Evolutionary conservation across 1,140 invertebrate genomes (phyloP).

Genomic region (Lycorma delicatula): DNA sequence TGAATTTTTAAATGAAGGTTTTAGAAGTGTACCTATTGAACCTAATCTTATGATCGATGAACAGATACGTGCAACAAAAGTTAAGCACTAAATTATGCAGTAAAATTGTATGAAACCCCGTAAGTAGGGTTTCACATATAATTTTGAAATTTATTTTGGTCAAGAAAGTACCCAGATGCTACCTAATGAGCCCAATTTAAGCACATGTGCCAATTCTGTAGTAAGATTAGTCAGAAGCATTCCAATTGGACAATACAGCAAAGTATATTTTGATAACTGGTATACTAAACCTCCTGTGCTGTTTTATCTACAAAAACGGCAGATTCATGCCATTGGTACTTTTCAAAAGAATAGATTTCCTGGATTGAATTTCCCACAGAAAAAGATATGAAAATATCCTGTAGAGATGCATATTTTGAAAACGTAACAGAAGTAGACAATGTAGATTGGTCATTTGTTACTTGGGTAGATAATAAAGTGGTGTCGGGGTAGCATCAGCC

Average conservation of each 20-base stretch:
- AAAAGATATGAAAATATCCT: slow-evolving; percentile 18
- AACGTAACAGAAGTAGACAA: slow-evolving; percentile 13
- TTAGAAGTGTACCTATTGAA: slow-evolving; percentile 2
- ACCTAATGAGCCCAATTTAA: slow-evolving; percentile 21
- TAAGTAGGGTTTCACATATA: slow-evolving; percentile 29
- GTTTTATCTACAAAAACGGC: slow-evolving; percentile 16
- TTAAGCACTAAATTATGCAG: slow-evolving; percentile 8
- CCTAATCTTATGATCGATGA: slow-evolving; percentile 7
- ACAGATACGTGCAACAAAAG: slow-evolving; percentile 14
- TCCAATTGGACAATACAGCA: slow-evolving; percentile 10
- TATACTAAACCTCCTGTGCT: slow-evolving; percentile 22
- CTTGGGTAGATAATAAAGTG: slow-evolving; percentile 35
- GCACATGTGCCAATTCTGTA: slow-evolving; percentile 22
- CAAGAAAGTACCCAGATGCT: slow-evolving; percentile 12
- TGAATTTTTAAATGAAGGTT: slow-evolving; percentile 18
- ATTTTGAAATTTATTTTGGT: slow-evolving; percentile 21
- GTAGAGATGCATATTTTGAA: slow-evolving; percentile 19
- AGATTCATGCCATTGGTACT: slow-evolving; percentile 22
- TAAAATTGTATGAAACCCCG: slow-evolving; percentile 27
- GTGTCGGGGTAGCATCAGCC: slow-evolving; percentile 36
- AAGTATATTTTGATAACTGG: slow-evolving; percentile 31
- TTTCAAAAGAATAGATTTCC: slow-evolving; percentile 23
- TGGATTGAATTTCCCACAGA: slow-evolving; percentile 22
- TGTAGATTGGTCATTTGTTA: slow-evolving; percentile 22
- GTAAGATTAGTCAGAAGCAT: slow-evolving; percentile 21